A percentile compares a stretch with the other conserved stretches of the same genome.
Conservation (phyloP, 2,888 invertebrate genomes). For the Latheticus oryzae region DNA sequence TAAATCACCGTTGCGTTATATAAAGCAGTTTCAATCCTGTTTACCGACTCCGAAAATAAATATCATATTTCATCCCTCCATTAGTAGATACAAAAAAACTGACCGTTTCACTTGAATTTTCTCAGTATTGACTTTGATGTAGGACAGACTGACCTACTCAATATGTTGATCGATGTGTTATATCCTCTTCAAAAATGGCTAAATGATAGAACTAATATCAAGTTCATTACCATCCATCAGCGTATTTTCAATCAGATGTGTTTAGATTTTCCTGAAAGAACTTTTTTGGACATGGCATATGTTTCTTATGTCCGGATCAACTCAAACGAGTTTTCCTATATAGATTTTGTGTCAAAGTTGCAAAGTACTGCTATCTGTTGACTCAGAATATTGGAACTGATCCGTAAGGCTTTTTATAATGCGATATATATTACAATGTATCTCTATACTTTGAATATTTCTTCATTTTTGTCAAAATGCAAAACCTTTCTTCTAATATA, state of each 20-base stretch:
- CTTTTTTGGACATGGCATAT: conserved; percentile 20
- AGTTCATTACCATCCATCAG: conserved; percentile 7
- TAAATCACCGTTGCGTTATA: neutral
- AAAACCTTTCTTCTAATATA: conserved; percentile 14
- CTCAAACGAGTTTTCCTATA: conserved; percentile 45
- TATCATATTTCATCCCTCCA: conserved; percentile 38
- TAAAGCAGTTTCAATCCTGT: conserved; percentile 16
- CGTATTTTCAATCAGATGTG: conserved; percentile 25
- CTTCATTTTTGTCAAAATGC: conserved; percentile 3
- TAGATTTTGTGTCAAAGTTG: conserved; percentile 48
- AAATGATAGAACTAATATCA: conserved; percentile 23
- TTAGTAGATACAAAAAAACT: conserved; percentile 31
- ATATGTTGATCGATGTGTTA: conserved; percentile 29
- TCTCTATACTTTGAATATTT: conserved; percentile 4
- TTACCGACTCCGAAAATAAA: conserved; percentile 34
- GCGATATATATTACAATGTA: conserved; percentile 21
- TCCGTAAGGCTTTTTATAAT: conserved; percentile 26
- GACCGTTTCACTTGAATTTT: conserved; percentile 23
- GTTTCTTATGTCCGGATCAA: conserved; percentile 39
- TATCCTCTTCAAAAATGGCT: conserved; percentile 11
- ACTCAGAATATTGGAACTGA: conserved; percentile 32
- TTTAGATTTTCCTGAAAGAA: conserved; percentile 14
- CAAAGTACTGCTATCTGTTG: conserved; percentile 34
- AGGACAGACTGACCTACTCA: conserved; percentile 35
- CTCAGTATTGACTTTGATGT: conserved; percentile 37